A percentile compares a stretch with the other conserved stretches of the same genome.
These are phyloP conservation scores for Carpatolechia fugitivella DNA, from an alignment of 2,888 invertebrate species.

Conservation along the genomic window DNA sequence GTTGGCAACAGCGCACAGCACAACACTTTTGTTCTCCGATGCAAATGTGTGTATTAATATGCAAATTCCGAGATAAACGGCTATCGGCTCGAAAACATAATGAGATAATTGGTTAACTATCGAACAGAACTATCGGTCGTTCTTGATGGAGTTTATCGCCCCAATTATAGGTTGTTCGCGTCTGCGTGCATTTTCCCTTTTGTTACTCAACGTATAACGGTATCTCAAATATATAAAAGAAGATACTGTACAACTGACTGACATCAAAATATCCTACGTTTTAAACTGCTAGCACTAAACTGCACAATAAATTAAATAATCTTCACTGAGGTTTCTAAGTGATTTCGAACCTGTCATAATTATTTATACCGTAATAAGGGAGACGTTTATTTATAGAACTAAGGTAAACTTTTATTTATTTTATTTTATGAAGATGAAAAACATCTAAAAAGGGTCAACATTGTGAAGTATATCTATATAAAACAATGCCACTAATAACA, in stretches of 20 bases:
- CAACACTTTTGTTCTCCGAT: conserved; percentile 31
- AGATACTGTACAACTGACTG: not conserved
- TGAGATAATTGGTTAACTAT: conserved; percentile 65
- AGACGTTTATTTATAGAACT: too few relatives aligned
- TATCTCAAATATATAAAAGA: not conserved
- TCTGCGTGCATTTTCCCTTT: conserved; percentile 37
- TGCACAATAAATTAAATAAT: too few relatives aligned
- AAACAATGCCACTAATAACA: too few relatives aligned
- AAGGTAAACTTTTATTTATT: too few relatives aligned
- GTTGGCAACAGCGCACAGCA: conserved; percentile 7
- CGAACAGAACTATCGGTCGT: conserved; percentile 55
- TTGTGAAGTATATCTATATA: too few relatives aligned
- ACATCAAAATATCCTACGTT: too few relatives aligned
- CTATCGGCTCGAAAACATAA: conserved; percentile 55
- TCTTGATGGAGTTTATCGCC: conserved; percentile 72
- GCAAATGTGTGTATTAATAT: conserved; percentile 42
- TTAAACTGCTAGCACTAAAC: too few relatives aligned
- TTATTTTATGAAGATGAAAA: too few relatives aligned
- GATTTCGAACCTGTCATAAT: too few relatives aligned
- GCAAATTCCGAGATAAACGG: conserved; percentile 52
- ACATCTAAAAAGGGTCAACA: too few relatives aligned
- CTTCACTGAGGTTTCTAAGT: too few relatives aligned
- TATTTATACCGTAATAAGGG: too few relatives aligned
- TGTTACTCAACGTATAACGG: conserved; percentile 6
- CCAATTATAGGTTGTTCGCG: conserved; percentile 68